These are phyloP conservation scores for Leptogaster cylindrica DNA, from an alignment of 2,888 invertebrate species.

Conservation along the genomic window DNA sequence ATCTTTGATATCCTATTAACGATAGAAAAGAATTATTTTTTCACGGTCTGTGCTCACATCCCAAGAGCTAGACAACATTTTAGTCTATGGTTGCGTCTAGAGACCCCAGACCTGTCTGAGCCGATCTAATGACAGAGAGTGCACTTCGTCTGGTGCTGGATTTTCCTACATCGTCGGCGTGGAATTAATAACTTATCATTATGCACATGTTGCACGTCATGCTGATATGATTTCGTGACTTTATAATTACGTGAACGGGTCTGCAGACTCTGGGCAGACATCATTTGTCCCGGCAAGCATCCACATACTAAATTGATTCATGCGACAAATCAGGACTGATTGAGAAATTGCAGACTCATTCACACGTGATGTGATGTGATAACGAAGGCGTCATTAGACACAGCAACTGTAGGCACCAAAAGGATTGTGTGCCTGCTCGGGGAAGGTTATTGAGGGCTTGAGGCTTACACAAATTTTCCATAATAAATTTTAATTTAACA, in stretches of 20 bases:
- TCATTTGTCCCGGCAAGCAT: background rate
- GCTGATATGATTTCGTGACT: constrained; percentile 33
- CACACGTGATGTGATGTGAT: constrained; percentile 10
- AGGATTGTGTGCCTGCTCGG: too few relatives aligned
- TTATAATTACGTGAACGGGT: constrained; percentile 38
- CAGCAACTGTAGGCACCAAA: background rate
- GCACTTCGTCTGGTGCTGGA: constrained; percentile 37
- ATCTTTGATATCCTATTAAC: constrained; percentile 30
- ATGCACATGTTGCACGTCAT: constrained; percentile 31
- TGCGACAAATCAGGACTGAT: constrained; percentile 18
- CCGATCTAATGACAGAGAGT: constrained; percentile 31
- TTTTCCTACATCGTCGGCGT: constrained; percentile 10
- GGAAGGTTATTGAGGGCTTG: too few relatives aligned
- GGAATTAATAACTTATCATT: constrained; percentile 32
- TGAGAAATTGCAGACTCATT: constrained; percentile 18
- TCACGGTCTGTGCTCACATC: constrained; percentile 26
- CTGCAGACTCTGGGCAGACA: constrained; percentile 14
- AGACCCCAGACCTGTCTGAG: constrained; percentile 32
- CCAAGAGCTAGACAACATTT: constrained; percentile 25
- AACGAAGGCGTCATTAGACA: background rate
- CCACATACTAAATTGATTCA: constrained; percentile 5
- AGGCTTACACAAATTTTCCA: too few relatives aligned
- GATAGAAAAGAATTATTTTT: constrained; percentile 25
- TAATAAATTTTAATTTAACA: too few relatives aligned
- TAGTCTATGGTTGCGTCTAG: constrained; percentile 30